Evolutionary conservation across 2,113 vertebrate genomes (phyloP), one percentile per base, ranked within the genome.

Genomic region (Microcebus jonahi): DNA sequence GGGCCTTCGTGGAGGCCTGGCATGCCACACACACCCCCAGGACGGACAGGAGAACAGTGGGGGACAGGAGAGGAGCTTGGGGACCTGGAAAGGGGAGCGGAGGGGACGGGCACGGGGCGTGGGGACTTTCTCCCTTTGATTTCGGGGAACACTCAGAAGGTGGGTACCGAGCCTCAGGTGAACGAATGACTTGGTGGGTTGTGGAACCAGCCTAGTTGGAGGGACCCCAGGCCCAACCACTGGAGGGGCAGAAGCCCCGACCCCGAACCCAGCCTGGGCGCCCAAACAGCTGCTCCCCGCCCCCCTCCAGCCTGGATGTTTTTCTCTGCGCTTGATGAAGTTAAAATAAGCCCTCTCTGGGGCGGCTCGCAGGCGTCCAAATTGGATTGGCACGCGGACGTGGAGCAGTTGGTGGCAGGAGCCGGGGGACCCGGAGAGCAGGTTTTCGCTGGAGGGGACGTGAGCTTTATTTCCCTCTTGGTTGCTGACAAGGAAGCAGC

Each of bases 381-480:
- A 98, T 98, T 97, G 98, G 98, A 98, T 99, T 99, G 99, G 99
- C 99, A 98, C 98, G 13, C 97, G 97, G 98, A 98, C 98, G 21
- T 75, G 17, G 95, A 99, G 98, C 98, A 99, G 99, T 99, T 99
- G 99, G 98, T 98, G 98, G 98, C 92, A 95, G 96, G 98, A 98
- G 98, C 95, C 98, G 97, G 95, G 98, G 98, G 99, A 99, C 93
- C 97, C 29, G 48, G 96, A 98, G 98, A 98, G 98, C 99, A 99
- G 98, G 98, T 98, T 99, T 98, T 99, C 98, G 99, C 99, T 99
- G 98, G 98, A 99, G 99, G 99, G 98, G 98, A 99, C 98, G 94
- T 98, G 98, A 97, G 98, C 98, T 98, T 99, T 99, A 99, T 99
- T 99, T 99, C 99, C 99, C 99, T 99, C 98, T 98, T 98, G 99